Evolutionary conservation across 2,113 vertebrate species (phyloP).

Genomic region (Syngnathoides biaculeatus): DNA sequence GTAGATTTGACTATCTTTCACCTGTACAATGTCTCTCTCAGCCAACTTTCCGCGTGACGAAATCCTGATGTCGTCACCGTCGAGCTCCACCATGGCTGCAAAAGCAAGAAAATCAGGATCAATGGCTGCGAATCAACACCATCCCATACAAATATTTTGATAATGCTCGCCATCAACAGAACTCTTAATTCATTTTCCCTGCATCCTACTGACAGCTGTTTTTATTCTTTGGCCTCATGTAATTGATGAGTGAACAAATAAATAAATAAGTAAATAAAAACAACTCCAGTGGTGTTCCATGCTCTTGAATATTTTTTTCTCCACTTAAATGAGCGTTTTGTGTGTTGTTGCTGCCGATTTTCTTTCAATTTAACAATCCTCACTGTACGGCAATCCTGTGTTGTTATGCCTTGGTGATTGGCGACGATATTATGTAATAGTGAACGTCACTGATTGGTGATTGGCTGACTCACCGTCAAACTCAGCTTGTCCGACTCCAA

Average conservation of each 20-base stretch:
- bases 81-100: conserved; percentile 92
- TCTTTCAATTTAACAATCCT: too few relatives aligned
- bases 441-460: background rate
- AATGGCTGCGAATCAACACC: too few relatives aligned
- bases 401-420: background rate
- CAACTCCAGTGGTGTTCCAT: too few relatives aligned
- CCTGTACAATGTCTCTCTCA: conserved; percentile 93
- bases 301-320: too few relatives aligned
- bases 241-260: background rate
- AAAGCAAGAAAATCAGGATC: background rate
- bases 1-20: conserved; percentile 31
- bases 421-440: background rate
- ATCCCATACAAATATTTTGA: background rate
- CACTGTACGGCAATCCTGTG: too few relatives aligned
- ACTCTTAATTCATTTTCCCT: too few relatives aligned
- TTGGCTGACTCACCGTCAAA: conserved; percentile 85
- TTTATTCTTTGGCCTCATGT: background rate
- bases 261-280: too few relatives aligned
- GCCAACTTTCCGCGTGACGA: conserved; percentile 90
- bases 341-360: background rate
- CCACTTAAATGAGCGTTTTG: background rate
- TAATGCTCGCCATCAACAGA: background rate
- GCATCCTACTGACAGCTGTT: background rate
- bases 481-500: conserved; percentile 92
- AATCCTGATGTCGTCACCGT: conserved; percentile 88